A percentile compares a stretch with the other conserved stretches of the same genome.
Evolutionary conservation across 2,113 vertebrate genomes (phyloP).

Genomic region (Bos javanicus): DNA sequence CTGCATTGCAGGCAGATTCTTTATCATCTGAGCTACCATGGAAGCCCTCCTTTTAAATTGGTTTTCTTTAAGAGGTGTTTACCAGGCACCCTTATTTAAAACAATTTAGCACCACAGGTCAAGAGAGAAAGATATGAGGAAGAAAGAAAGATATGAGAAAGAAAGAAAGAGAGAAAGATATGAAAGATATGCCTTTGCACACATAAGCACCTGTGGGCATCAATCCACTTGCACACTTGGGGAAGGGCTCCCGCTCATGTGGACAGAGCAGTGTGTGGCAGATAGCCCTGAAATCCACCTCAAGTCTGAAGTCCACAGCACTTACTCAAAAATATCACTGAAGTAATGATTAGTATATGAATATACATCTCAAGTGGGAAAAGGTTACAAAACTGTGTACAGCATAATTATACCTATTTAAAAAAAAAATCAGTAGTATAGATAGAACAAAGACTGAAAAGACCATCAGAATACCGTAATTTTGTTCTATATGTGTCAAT

Average conservation of each 20-base stretch:
- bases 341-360: not conserved
- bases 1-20: not conserved
- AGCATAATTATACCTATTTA: not conserved
- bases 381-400: not conserved
- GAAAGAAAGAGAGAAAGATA: not conserved
- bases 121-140: not conserved
- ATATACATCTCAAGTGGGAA: not conserved
- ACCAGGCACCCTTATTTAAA: not conserved
- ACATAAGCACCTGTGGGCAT: too few species aligned
- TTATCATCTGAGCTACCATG: not conserved
- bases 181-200: not conserved
- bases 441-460: not conserved
- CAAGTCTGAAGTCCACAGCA: not conserved
- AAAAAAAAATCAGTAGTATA: not conserved
- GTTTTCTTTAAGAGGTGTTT: not conserved
- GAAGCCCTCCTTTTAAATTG: not conserved
- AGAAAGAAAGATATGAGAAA: not conserved
- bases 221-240: rapidly evolving
- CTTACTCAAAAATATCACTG: not conserved
- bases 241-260: rapidly evolving
- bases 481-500: not conserved
- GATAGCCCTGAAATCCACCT: not conserved
- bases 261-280: rapidly evolving
- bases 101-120: not conserved
- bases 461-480: not conserved